Conservation (phyloP, 2,113 vertebrate species). For the Emydura subglobosa region DNA sequence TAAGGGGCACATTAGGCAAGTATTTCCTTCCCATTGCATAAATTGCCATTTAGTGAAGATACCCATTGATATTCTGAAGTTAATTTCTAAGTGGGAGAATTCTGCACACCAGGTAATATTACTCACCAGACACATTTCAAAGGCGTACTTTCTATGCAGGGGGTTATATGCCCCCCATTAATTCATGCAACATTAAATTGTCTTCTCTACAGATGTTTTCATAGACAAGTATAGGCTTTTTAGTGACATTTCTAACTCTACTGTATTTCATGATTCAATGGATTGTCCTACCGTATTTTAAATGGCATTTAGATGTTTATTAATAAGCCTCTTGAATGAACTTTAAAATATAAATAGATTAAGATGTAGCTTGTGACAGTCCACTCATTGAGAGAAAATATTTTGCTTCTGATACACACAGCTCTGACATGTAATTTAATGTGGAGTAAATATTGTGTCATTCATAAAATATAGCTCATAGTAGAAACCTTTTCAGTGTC, state of each 20-base stretch:
- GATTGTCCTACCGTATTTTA: neutral
- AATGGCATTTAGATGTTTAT: neutral
- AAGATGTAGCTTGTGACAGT: neutral
- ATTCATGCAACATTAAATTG: neutral
- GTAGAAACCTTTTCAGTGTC: neutral
- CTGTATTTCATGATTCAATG: neutral
- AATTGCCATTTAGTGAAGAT: neutral
- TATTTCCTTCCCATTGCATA: neutral
- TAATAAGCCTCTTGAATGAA: neutral
- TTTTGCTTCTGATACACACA: neutral
- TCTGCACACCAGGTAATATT: neutral
- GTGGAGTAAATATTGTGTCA: neutral
- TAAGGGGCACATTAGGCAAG: neutral
- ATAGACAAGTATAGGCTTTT: neutral
- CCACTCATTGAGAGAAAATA: neutral
- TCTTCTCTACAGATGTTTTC: neutral
- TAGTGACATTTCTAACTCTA: neutral
- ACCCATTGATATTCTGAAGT: no score
- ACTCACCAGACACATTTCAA: neutral
- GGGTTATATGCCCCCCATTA: neutral
- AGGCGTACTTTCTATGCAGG: neutral
- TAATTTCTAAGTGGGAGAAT: neutral
- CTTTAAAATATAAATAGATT: neutral
- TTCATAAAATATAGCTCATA: neutral
- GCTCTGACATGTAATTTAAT: neutral